Evolutionary conservation across 2,113 vertebrate species (phyloP), one percentile per base, ranked within the genome.

Genomic region (Pteruthius melanotis): DNA sequence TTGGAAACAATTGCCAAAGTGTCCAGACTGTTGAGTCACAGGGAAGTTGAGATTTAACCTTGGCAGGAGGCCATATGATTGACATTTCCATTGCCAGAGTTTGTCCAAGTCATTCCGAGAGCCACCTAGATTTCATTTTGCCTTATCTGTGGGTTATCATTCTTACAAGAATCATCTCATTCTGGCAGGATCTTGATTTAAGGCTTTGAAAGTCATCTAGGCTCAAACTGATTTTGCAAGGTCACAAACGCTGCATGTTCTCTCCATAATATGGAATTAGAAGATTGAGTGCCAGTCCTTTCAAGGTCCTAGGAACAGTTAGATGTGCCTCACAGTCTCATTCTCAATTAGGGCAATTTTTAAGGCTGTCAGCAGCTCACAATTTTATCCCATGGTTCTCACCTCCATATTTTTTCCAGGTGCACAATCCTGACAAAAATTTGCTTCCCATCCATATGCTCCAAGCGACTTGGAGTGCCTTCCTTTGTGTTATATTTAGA

Each of bases 131-230:
- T 96, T 97, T 97, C 91, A 95, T 96, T 97, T 97, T 96, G 66
- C 93, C 54, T 95, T 98, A 97, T 97, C 97, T 97, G 71, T 56
- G 88, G 77, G 97, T 97, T 98, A 98, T 97, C 95, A 89, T 97
- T 97, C 97, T 97, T 96, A 72, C 54, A 96, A 96, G 95, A 97
- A 98, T 95, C 93, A 90, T 85, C 93, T 95, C 84, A 42, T 96
- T 95, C 91, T 94, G 86, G 87, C 71, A 39, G 95, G 91, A 98
- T 97, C 97, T 97, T 98, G 97, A 98, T 97, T 97, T 97, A 98
- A 96, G 81, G 56, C 71, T 97, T 97, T 97, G 97, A 95, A 96
- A 96, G 90, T 94, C 93, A 94, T 91, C 77, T 70, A 92, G 78
- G 82, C 93, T 98, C 91, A 93, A 97, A 97, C 95, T 97, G 95